A percentile compares a stretch with the other conserved stretches of the same genome.
phyloP scores from a whole-genome alignment of 2,888 invertebrate genomes.

The Ormia ochracea region DNA sequence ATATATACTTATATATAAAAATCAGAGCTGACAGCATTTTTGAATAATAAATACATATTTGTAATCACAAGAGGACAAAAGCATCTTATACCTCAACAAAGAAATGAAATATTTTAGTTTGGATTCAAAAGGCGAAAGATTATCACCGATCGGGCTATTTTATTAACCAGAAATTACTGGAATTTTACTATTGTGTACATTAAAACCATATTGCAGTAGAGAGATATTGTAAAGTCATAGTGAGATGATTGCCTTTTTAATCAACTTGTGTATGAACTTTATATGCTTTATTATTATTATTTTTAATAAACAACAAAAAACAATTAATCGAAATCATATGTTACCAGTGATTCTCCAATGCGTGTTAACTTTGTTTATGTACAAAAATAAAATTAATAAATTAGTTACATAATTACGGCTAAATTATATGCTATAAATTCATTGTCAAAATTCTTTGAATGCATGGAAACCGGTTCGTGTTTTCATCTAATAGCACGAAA shows the following conservation, averaged over 20 bases:
- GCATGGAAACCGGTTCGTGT: conserved; percentile 5
- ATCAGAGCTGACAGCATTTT: not conserved
- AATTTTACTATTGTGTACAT: not conserved
- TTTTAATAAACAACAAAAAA: not conserved
- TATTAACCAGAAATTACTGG: conserved; percentile 14
- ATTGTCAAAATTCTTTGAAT: not conserved
- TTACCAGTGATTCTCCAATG: not conserved
- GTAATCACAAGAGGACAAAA: conserved; percentile 9
- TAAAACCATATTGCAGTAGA: not conserved
- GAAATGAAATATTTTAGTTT: conserved; percentile 3
- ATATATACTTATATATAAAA: too few relatives aligned
- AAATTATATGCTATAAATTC: not conserved
- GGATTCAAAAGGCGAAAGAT: conserved; percentile 5
- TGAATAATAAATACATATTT: not conserved
- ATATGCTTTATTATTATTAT: not conserved
- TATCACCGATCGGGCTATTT: not conserved
- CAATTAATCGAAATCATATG: conserved; percentile 10
- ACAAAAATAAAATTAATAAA: not conserved
- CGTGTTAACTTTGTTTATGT: conserved; percentile 12
- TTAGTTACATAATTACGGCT: not conserved
- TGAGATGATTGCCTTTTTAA: not conserved
- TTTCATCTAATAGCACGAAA: not conserved
- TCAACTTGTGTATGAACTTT: conserved; percentile 3
- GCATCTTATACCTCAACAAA: not conserved
- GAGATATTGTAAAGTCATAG: not conserved